phyloP scores from a whole-genome alignment of 1,140 invertebrate species.

The Venturia canescens region DNA sequence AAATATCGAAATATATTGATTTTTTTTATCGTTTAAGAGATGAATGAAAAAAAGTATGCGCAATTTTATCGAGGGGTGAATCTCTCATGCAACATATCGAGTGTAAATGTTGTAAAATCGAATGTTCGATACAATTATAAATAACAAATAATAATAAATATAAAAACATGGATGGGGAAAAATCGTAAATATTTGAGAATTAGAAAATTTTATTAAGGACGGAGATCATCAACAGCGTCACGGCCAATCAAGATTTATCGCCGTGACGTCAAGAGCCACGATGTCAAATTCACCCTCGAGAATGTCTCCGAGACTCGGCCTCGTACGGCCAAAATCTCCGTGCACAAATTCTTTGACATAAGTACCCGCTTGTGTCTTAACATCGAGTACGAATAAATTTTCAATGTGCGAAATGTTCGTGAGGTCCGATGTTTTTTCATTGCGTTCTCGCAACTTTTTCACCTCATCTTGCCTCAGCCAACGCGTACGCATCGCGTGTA shows the following conservation, averaged over 20 bases:
- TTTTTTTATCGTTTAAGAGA: too few species aligned
- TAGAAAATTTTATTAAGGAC: too few species aligned
- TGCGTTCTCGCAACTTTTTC: conserved; percentile 51
- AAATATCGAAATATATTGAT: too few species aligned
- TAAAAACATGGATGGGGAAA: background rate
- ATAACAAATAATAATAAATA: background rate
- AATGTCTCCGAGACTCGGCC: conserved; percentile 86
- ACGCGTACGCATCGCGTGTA: conserved; percentile 80
- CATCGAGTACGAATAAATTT: conserved; percentile 81
- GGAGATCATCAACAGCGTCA: conserved; percentile 43
- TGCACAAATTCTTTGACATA: conserved; percentile 99
- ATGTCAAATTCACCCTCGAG: conserved; percentile 86
- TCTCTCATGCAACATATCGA: conserved; percentile 36
- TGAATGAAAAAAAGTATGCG: background rate
- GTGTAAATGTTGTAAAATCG: conserved; percentile 32
- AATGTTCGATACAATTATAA: conserved; percentile 33
- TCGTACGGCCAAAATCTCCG: conserved; percentile 93
- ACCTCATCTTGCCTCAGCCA: conserved; percentile 59
- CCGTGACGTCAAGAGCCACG: conserved; percentile 82
- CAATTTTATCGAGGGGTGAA: conserved; percentile 29
- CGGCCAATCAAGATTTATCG: conserved; percentile 84
- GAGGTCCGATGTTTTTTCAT: conserved; percentile 22
- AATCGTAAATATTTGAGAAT: background rate
- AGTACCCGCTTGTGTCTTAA: conserved; percentile 94
- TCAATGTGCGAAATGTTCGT: conserved; percentile 37